Evolutionary conservation across 2,113 vertebrate species (phyloP).

Genomic region (Epinephelus cyanopodus): DNA sequence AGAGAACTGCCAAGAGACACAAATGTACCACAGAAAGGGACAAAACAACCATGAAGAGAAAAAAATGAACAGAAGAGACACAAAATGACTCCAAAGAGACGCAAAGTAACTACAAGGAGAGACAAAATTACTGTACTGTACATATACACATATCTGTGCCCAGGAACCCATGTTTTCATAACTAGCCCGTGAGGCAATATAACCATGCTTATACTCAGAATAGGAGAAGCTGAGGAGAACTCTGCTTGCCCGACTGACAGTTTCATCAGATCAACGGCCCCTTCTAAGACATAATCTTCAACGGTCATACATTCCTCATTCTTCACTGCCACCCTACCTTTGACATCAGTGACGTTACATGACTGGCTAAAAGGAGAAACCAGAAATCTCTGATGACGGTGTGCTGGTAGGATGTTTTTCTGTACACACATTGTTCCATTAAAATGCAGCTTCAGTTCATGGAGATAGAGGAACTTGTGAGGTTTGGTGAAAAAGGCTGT

Average conservation of each 20-base stretch:
- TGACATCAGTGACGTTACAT: not conserved
- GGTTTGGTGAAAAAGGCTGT: conserved; percentile 5
- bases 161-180: too few relatives aligned
- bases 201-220: not conserved
- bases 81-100: too few relatives aligned
- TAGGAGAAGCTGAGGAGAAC: not conserved
- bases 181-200: not conserved
- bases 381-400: not conserved
- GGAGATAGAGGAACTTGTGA: not conserved
- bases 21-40: too few relatives aligned
- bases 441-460: not conserved
- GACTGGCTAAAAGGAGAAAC: not conserved
- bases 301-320: not conserved
- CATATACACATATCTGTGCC: too few relatives aligned
- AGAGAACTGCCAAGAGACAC: too few relatives aligned
- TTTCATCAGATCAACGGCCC: not conserved
- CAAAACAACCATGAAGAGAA: too few relatives aligned
- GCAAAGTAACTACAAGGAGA: too few relatives aligned
- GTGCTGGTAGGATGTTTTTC: not conserved
- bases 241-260: not conserved
- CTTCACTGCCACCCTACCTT: not conserved
- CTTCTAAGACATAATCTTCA: not conserved
- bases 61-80: too few relatives aligned
- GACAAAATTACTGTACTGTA: too few relatives aligned
- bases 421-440: not conserved